A percentile compares a stretch with the other conserved stretches of the same genome.
Evolutionary conservation across 2,888 invertebrate genomes (phyloP).

Genomic region (Caenorhabditis angaria): DNA sequence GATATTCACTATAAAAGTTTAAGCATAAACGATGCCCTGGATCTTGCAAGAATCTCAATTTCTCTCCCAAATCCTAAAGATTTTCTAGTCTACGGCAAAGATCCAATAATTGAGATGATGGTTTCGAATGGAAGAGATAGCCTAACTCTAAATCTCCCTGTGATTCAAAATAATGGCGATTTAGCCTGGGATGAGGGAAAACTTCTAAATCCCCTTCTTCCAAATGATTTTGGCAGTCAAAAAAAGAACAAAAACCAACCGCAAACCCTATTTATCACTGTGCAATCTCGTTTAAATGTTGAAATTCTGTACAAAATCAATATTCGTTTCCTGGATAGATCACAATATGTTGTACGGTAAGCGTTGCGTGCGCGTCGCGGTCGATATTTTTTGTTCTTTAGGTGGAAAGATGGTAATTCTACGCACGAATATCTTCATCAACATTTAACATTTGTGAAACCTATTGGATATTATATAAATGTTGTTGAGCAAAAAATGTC

Average conservation of each 20-base stretch:
- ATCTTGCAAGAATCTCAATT: constrained; percentile 10
- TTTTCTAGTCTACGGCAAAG: background rate
- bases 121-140: constrained; percentile 28
- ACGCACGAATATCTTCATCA: background rate
- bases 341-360: constrained; percentile 17
- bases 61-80: constrained; percentile 6
- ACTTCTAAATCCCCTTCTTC: constrained; percentile 16
- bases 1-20: no score
- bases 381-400: no score
- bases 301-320: constrained; percentile 16
- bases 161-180: constrained; percentile 9
- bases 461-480: constrained; percentile 26
- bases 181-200: constrained; percentile 19
- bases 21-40: no score
- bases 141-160: constrained; percentile 20
- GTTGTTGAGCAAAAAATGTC: constrained; percentile 9
- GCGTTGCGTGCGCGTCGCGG: no score
- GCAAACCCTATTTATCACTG: constrained; percentile 23
- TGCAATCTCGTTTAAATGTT: constrained; percentile 20
- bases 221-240: constrained; percentile 14
- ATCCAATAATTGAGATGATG: constrained; percentile 20
- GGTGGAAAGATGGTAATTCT: background rate
- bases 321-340: constrained; percentile 12
- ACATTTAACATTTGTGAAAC: constrained; percentile 22
- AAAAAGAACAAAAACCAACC: background rate